Percentiles rank a stretch among this genome's conserved stretches.
These are phyloP conservation scores for Nephrotoma guestfalica DNA, from an alignment of 2,888 invertebrate genomes.

Conservation along the genomic window DNA sequence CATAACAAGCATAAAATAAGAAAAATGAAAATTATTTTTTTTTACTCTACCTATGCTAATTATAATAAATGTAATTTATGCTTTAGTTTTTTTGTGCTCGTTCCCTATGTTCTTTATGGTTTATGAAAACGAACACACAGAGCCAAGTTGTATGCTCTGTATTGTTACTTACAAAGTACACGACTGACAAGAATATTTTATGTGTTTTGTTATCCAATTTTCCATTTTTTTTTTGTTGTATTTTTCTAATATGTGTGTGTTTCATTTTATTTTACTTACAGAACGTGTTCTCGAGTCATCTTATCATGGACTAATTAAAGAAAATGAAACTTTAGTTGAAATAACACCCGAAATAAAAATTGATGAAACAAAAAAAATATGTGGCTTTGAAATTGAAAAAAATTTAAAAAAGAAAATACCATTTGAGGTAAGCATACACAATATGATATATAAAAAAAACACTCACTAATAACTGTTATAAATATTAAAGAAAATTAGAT, in stretches of 20 bases:
- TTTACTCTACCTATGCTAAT: neutral
- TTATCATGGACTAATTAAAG: conserved; percentile 83
- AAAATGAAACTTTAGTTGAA: conserved; percentile 84
- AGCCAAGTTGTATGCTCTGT: neutral
- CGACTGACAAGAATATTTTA: neutral
- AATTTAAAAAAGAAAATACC: conserved; percentile 89
- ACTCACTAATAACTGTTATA: neutral
- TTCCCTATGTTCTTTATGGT: neutral
- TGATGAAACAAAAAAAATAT: conserved; percentile 58
- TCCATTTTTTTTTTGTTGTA: neutral
- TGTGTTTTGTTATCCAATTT: neutral
- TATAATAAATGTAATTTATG: neutral
- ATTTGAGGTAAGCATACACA: conserved; percentile 49
- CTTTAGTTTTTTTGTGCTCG: neutral
- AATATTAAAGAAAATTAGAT: neutral
- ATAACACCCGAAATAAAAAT: conserved; percentile 85
- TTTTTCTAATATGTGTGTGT: neutral
- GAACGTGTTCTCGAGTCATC: conserved; percentile 56
- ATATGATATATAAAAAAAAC: neutral
- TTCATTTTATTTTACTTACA: conserved; percentile 13
- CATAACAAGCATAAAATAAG: neutral
- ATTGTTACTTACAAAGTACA: neutral
- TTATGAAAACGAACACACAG: neutral
- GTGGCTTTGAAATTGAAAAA: conserved; percentile 79
- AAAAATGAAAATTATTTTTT: neutral